A percentile compares a stretch with the other conserved stretches of the same genome.
These are phyloP conservation scores for Redunca redunca DNA, from an alignment of 2,113 vertebrate genomes.

Conservation along the genomic window DNA sequence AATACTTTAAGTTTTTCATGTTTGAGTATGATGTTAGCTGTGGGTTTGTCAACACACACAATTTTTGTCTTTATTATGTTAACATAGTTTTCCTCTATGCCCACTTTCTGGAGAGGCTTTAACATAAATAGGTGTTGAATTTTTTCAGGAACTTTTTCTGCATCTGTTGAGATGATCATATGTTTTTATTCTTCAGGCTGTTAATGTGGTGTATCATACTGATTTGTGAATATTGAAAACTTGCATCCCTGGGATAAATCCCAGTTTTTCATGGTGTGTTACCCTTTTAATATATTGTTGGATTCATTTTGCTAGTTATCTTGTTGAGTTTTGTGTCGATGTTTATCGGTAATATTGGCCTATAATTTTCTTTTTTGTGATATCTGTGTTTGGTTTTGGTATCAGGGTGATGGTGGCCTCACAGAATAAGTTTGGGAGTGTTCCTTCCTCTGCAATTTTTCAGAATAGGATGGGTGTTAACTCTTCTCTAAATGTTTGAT, in stretches of 20 bases:
- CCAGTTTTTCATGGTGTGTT: not conserved
- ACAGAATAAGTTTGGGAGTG: not conserved
- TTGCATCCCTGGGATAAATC: not conserved
- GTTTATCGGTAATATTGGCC: not conserved
- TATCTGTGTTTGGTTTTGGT: not conserved
- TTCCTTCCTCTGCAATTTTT: not conserved
- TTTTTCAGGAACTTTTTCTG: not conserved
- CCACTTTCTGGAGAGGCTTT: not conserved
- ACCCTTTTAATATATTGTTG: not conserved
- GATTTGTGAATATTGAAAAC: not conserved
- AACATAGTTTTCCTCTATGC: not conserved
- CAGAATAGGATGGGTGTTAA: not conserved
- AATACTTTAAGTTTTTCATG: not conserved
- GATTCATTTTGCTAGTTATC: not conserved
- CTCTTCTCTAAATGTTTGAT: not conserved
- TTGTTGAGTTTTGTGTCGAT: not conserved
- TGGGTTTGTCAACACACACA: not conserved
- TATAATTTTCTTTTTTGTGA: not conserved
- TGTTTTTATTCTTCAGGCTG: not conserved
- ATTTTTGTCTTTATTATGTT: not conserved
- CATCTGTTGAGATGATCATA: not conserved
- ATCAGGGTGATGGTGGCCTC: not conserved
- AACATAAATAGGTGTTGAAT: not conserved
- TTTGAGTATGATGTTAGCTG: not conserved
- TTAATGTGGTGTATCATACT: not conserved